Conservation (phyloP, 2,797 vertebrate species). For the Megaceryle alcyon region DNA sequence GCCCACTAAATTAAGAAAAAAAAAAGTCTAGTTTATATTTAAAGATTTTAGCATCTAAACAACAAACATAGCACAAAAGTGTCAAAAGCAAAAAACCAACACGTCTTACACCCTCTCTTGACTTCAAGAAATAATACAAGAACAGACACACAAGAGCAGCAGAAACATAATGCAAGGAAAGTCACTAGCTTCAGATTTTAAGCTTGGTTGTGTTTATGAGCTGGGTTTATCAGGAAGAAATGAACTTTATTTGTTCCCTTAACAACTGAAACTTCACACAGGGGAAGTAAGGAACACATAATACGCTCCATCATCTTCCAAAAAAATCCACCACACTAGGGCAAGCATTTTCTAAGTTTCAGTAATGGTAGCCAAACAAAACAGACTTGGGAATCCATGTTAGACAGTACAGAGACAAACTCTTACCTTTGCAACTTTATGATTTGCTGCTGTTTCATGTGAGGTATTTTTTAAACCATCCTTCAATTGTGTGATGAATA, state of each 20-base stretch:
- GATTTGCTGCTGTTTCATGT: slow-evolving; percentile 98
- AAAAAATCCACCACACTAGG: neutral
- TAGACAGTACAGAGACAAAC: neutral
- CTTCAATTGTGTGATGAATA: slow-evolving; percentile 96
- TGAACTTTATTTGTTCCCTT: neutral
- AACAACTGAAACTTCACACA: neutral
- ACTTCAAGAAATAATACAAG: neutral
- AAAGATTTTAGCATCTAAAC: neutral
- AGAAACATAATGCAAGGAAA: accelerated
- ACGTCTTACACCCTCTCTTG: neutral
- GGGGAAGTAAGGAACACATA: neutral
- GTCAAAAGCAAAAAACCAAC: neutral
- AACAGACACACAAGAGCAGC: neutral
- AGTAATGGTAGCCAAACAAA: neutral
- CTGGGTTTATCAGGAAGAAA: neutral
- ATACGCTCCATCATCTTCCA: neutral
- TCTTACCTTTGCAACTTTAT: slow-evolving; percentile 99
- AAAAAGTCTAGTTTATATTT: neutral
- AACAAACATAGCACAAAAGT: neutral
- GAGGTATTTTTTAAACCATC: slow-evolving; percentile 99
- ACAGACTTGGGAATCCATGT: neutral
- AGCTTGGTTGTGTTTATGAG: neutral
- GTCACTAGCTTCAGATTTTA: neutral
- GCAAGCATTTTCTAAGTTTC: neutral
- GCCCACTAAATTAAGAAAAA: slow-evolving; percentile 88